Evolutionary conservation across 2,888 invertebrate genomes (phyloP).

Genomic region (Bombylius major): DNA sequence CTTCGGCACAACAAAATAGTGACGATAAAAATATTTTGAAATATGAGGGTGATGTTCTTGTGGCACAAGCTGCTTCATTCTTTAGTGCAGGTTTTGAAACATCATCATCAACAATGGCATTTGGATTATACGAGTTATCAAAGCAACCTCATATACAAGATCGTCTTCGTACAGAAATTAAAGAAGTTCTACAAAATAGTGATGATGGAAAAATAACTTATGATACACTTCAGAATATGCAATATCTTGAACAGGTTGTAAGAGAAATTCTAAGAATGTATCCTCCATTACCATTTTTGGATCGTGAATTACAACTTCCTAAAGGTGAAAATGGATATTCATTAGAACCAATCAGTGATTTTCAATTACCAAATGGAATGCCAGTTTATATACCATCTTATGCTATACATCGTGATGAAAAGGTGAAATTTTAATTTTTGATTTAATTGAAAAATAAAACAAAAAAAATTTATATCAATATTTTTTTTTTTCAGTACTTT

Average conservation of each 20-base stretch:
- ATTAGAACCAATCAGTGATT: conserved; percentile 23
- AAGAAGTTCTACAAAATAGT: conserved; percentile 15
- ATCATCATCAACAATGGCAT: conserved; percentile 23
- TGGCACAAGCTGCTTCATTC: conserved; percentile 14
- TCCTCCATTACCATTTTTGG: conserved; percentile 32
- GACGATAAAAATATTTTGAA: not conserved
- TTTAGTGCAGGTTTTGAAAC: conserved; percentile 15
- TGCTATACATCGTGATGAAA: conserved; percentile 30
- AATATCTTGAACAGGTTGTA: conserved; percentile 26
- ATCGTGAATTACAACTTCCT: conserved; percentile 27
- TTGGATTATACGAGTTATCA: conserved; percentile 24
- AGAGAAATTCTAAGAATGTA: conserved; percentile 30
- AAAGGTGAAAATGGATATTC: conserved; percentile 21
- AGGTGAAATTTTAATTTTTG: conserved; percentile 17
- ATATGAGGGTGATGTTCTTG: conserved; percentile 9
- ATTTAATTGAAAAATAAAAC: too few species aligned
- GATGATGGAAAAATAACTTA: conserved; percentile 21
- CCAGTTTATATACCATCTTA: conserved; percentile 30
- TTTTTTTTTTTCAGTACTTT: conserved; percentile 18
- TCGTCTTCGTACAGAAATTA: conserved; percentile 25
- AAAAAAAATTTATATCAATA: too few species aligned
- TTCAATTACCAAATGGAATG: conserved; percentile 27
- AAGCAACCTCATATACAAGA: conserved; percentile 25
- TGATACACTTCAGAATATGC: conserved; percentile 24
- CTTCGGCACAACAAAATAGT: not conserved